Evolutionary conservation across 1,140 invertebrate genomes (phyloP).

Genomic region (Tetragnatha versicolor): DNA sequence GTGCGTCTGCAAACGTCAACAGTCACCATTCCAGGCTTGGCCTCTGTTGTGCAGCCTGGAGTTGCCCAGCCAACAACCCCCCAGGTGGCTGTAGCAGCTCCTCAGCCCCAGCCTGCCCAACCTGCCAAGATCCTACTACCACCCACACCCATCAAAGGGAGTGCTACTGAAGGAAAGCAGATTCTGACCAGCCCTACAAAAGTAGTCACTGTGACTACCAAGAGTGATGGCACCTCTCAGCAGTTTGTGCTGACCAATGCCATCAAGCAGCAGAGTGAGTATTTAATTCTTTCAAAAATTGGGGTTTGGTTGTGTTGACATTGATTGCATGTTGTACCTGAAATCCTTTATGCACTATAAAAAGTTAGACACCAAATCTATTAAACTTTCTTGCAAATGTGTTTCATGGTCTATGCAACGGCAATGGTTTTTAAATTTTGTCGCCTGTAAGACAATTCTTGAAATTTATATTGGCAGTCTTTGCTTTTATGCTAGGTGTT

Average conservation of each 20-base stretch:
- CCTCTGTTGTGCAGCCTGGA: constrained; percentile 35
- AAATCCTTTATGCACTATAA: no score
- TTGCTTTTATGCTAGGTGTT: no score
- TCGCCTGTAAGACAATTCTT: no score
- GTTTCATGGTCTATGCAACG: no score
- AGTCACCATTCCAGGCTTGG: constrained; percentile 47
- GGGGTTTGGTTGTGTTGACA: neutral
- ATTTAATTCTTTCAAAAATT: neutral
- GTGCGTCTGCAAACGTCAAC: constrained; percentile 37
- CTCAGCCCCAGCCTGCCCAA: neutral
- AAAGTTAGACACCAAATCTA: neutral
- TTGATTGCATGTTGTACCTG: no score
- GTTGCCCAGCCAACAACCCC: neutral
- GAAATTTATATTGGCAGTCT: no score
- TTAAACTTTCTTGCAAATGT: no score
- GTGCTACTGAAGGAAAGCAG: constrained; percentile 22
- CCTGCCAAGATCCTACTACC: constrained; percentile 16
- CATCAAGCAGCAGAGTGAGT: constrained; percentile 49
- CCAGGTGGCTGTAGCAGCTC: constrained; percentile 24
- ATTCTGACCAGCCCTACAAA: constrained; percentile 38
- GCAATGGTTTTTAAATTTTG: no score
- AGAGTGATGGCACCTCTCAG: constrained; percentile 20
- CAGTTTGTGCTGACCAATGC: constrained; percentile 48
- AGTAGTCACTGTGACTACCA: constrained; percentile 33
- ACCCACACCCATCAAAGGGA: constrained; percentile 24